A percentile compares a stretch with the other conserved stretches of the same genome.
Conservation (phyloP, 2,113 vertebrate genomes). For the Cyprinus carpio region DNA sequence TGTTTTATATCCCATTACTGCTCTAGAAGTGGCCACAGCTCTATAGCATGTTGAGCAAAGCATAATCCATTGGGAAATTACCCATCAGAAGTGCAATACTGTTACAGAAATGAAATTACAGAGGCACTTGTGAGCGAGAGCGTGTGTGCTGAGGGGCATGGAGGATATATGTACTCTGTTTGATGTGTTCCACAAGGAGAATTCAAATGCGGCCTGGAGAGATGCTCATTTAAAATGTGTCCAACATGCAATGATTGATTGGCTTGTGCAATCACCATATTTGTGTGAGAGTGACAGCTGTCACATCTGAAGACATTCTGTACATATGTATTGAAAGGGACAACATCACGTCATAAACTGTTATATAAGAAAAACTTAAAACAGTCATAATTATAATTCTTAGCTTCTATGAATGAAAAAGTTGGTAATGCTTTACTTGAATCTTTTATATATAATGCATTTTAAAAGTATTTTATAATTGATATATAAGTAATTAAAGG, state of each 20-base stretch:
- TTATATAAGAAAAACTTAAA: background rate
- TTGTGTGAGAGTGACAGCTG: constrained; percentile 53
- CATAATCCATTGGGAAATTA: constrained; percentile 79
- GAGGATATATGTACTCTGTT: constrained; percentile 65
- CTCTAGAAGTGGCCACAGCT: constrained; percentile 69
- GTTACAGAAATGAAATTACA: constrained; percentile 79
- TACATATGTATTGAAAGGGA: constrained; percentile 31
- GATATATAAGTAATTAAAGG: too few species aligned
- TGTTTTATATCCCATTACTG: constrained; percentile 76
- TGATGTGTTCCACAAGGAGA: constrained; percentile 64
- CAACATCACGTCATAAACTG: background rate
- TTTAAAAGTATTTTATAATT: too few species aligned
- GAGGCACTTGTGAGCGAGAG: constrained; percentile 74
- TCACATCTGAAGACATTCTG: constrained; percentile 37
- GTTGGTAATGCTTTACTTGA: background rate
- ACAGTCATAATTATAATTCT: background rate
- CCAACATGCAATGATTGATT: constrained; percentile 76
- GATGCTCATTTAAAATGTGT: constrained; percentile 76
- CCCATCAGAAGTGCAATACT: constrained; percentile 77
- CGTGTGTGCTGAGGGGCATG: constrained; percentile 54
- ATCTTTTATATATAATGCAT: too few species aligned
- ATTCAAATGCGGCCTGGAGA: constrained; percentile 65
- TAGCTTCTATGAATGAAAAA: background rate
- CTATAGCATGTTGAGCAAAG: constrained; percentile 72
- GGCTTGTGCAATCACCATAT: constrained; percentile 63